Conservation (phyloP, 2,888 invertebrate genomes). For the Formica aserva region DNA sequence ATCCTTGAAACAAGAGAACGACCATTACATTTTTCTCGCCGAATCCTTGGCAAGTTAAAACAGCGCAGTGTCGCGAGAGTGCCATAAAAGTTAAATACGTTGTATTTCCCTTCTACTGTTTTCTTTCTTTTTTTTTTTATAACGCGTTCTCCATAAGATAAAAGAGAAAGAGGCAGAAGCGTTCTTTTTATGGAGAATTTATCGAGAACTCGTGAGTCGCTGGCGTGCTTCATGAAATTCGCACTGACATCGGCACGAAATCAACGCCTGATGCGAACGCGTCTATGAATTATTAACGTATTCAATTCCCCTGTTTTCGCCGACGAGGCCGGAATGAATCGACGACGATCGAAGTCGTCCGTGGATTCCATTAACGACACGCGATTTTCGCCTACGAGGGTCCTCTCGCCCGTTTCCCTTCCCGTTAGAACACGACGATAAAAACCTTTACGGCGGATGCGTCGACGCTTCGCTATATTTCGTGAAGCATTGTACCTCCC, state of each 20-base stretch:
- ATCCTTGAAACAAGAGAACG: slow-evolving; percentile 11
- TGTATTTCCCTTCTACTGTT: slow-evolving; percentile 1
- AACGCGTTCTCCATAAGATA: background rate
- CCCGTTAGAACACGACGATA: slow-evolving; percentile 30
- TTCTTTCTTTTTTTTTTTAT: background rate
- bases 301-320: slow-evolving; percentile 38
- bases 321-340: slow-evolving; percentile 41
- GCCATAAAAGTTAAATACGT: slow-evolving; percentile 36
- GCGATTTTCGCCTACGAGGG: slow-evolving; percentile 30
- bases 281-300: slow-evolving; percentile 57
- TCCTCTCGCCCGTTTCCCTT: background rate
- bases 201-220: slow-evolving; percentile 17
- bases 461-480: slow-evolving; percentile 30
- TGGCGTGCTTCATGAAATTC: slow-evolving; percentile 30
- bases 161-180: background rate
- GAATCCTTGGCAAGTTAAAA: slow-evolving; percentile 49
- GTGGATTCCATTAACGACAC: slow-evolving; percentile 15
- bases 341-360: slow-evolving; percentile 2
- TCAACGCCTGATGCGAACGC: slow-evolving; percentile 24
- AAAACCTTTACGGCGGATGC: slow-evolving; percentile 46
- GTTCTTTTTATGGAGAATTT: background rate
- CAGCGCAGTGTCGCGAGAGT: slow-evolving; percentile 8
- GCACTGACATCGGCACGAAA: slow-evolving; percentile 24
- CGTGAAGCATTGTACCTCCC: slow-evolving; percentile 36
- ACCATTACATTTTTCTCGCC: slow-evolving; percentile 41